Evolutionary conservation across 2,888 invertebrate genomes (phyloP).

Genomic region (Drosophila prolongata): DNA sequence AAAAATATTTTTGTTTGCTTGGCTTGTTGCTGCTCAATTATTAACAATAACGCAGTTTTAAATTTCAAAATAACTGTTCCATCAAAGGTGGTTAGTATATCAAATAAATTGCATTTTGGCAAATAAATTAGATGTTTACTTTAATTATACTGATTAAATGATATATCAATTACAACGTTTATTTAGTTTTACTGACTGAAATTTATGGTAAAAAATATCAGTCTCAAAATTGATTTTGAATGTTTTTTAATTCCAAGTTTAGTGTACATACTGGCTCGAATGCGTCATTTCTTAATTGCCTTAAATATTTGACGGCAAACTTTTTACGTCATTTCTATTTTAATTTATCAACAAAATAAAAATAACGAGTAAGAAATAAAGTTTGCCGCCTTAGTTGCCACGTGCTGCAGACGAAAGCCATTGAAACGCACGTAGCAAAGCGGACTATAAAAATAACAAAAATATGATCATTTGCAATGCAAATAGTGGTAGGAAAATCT

Average conservation of each 20-base stretch:
- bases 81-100: background rate
- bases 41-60: constrained; percentile 24
- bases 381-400: constrained; percentile 43
- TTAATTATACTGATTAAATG: constrained; percentile 35
- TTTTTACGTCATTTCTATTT: constrained; percentile 49
- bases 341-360: constrained; percentile 4
- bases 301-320: constrained; percentile 8
- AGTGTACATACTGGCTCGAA: background rate
- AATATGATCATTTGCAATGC: constrained; percentile 33
- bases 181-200: background rate
- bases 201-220: too few species aligned
- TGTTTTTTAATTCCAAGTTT: background rate
- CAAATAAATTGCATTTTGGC: background rate
- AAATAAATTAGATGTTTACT: constrained; percentile 21
- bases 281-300: background rate
- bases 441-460: constrained; percentile 49
- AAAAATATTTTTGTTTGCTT: constrained; percentile 18
- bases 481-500: constrained; percentile 26
- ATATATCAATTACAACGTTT: constrained; percentile 19
- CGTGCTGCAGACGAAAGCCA: constrained; percentile 54
- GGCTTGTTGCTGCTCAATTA: constrained; percentile 48
- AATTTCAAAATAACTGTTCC: background rate
- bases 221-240: background rate
- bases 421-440: constrained; percentile 63
- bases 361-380: constrained; percentile 32